Percentiles rank a stretch among this genome's conserved stretches.
phyloP scores from a whole-genome alignment of 2,113 vertebrate species.

The Falco punctatus region DNA sequence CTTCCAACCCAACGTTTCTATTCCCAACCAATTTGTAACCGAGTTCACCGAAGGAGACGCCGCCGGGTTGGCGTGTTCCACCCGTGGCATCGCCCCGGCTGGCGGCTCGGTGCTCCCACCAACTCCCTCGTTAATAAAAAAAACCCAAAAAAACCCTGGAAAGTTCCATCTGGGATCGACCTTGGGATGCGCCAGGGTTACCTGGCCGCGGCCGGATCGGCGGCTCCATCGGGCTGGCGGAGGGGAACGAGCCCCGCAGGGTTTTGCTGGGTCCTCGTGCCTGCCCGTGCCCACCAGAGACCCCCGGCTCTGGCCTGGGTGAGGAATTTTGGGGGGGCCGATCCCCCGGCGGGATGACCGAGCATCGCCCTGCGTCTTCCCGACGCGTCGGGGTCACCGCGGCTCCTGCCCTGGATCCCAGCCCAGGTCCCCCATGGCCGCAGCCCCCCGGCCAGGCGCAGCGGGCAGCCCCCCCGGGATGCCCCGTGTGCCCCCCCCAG shows the following conservation, averaged over 20 bases:
- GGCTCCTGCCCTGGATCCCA: too few species aligned
- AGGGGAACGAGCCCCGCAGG: not conserved
- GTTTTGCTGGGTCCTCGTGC: too few species aligned
- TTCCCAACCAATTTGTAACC: not conserved
- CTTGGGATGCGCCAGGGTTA: accelerated
- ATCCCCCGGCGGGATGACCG: not conserved
- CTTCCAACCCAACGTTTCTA: not conserved
- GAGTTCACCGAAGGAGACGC: not conserved
- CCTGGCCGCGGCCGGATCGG: too few species aligned
- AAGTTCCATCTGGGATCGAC: too few species aligned
- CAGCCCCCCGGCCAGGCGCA: not conserved
- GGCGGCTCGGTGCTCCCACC: accelerated
- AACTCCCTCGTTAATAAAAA: too few species aligned
- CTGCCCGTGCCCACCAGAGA: too few species aligned
- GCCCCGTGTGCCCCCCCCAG: too few species aligned
- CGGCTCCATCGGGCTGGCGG: not conserved
- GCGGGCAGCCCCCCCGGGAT: too few species aligned
- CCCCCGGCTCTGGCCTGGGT: accelerated
- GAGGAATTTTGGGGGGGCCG: not conserved
- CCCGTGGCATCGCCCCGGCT: not conserved
- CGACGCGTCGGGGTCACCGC: accelerated
- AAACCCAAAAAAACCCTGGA: too few species aligned
- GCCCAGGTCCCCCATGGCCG: not conserved
- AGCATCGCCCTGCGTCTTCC: not conserved
- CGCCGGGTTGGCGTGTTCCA: too few species aligned